Evolutionary conservation across 2,113 vertebrate genomes (phyloP).

Genomic region (Nibea albiflora): DNA sequence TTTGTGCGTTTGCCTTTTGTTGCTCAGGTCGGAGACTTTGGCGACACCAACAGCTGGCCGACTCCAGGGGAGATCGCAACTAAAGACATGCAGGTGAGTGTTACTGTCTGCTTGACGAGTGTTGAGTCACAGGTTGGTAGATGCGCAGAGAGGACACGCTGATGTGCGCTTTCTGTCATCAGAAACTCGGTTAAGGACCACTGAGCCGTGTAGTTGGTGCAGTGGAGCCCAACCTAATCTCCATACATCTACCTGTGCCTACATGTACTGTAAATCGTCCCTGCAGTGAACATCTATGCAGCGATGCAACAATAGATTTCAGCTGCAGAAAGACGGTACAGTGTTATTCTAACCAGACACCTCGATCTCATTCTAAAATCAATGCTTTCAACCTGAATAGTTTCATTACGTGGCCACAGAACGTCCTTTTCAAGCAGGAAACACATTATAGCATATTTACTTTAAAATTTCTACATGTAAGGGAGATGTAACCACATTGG

Average conservation of each 20-base stretch:
- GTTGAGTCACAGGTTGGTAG: background rate
- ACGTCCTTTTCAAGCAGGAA: background rate
- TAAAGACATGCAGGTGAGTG: constrained; percentile 93
- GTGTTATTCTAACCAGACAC: background rate
- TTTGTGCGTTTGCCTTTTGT: background rate
- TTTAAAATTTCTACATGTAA: background rate
- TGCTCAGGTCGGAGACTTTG: constrained; percentile 94
- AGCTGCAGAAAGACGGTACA: background rate
- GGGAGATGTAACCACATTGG: background rate
- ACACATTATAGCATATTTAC: background rate
- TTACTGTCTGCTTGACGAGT: background rate
- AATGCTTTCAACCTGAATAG: background rate
- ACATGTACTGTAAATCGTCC: background rate
- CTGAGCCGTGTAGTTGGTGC: background rate
- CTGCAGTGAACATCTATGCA: background rate
- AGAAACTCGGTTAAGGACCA: background rate
- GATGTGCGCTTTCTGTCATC: background rate
- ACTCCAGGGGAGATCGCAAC: constrained; percentile 98
- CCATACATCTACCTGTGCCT: background rate
- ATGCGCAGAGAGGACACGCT: background rate
- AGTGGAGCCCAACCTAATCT: background rate
- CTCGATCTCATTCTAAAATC: background rate
- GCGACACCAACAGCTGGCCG: constrained; percentile 96
- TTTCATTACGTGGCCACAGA: background rate
- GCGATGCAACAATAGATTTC: background rate